Percentiles rank a stretch among this genome's conserved stretches.
These are phyloP conservation scores for Alethe castanea DNA, from an alignment of 2,113 vertebrate species.

Conservation along the genomic window DNA sequence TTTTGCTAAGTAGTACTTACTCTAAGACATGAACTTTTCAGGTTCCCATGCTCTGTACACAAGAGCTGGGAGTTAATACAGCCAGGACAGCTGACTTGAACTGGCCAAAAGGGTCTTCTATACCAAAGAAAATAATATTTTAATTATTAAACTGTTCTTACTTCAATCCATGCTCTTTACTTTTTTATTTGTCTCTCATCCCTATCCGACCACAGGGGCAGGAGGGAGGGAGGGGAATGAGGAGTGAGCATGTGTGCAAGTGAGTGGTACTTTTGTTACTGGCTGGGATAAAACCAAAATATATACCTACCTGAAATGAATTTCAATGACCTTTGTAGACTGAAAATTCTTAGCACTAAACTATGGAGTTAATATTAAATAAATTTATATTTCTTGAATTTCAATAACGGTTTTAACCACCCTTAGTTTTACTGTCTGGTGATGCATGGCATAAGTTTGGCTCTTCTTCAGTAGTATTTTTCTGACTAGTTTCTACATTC, in stretches of 20 bases:
- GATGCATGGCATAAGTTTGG: not conserved
- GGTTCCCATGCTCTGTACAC: not conserved
- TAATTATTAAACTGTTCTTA: not conserved
- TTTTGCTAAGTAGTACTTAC: not conserved
- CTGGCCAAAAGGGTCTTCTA: not conserved
- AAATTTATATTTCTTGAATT: not conserved
- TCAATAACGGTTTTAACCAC: rapidly evolving
- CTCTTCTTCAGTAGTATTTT: not conserved
- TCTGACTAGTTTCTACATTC: not conserved
- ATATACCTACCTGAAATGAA: not conserved
- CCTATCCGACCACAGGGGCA: too few species aligned
- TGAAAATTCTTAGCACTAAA: not conserved
- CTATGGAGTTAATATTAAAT: not conserved
- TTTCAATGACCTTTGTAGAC: not conserved
- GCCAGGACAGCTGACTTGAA: not conserved
- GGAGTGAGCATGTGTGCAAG: rapidly evolving
- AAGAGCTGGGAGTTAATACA: not conserved
- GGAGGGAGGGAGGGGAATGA: rapidly evolving
- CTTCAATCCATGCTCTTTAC: not conserved
- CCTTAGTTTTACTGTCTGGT: not conserved
- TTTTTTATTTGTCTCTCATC: not conserved
- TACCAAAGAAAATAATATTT: not conserved
- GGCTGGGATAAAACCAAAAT: not conserved
- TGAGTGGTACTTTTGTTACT: not conserved
- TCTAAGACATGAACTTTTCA: not conserved